Evolutionary conservation across 2,888 invertebrate genomes (phyloP).

Genomic region (Sminthurinus aureus): DNA sequence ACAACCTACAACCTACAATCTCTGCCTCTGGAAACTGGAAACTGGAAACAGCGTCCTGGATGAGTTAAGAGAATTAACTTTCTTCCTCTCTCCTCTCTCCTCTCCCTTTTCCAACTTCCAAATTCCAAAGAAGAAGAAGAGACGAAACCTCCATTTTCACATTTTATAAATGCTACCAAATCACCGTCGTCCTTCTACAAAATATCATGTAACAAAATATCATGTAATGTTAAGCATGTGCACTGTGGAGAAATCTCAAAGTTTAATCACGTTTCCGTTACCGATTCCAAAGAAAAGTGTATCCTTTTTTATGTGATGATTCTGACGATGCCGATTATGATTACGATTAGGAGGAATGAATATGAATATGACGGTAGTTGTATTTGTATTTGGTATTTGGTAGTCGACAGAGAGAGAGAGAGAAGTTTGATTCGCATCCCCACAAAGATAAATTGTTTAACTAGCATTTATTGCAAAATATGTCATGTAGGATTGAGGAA

Average conservation of each 20-base stretch:
- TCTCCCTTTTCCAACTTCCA: neutral
- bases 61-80: neutral
- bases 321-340: neutral
- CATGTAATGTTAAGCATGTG: neutral
- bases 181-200: too few species aligned
- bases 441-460: slow-evolving; percentile 1
- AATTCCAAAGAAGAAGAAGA: neutral
- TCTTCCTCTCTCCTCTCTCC: neutral
- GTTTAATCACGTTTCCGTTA: slow-evolving; percentile 27
- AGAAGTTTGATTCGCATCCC: neutral
- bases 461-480: too few species aligned
- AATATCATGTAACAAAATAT: too few species aligned
- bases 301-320: neutral
- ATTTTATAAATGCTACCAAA: too few species aligned
- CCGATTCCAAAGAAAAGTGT: slow-evolving; percentile 3
- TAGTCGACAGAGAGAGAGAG: neutral
- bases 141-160: neutral
- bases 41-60: too few species aligned
- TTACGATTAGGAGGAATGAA: neutral
- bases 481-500: neutral
- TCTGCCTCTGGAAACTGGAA: too few species aligned
- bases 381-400: too few species aligned
- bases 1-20: too few species aligned
- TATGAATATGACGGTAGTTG: too few species aligned
- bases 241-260: slow-evolving; percentile 1